These are phyloP conservation scores for Psylliodes chrysocephalus DNA, from an alignment of 2,888 invertebrate species.

Conservation along the genomic window DNA sequence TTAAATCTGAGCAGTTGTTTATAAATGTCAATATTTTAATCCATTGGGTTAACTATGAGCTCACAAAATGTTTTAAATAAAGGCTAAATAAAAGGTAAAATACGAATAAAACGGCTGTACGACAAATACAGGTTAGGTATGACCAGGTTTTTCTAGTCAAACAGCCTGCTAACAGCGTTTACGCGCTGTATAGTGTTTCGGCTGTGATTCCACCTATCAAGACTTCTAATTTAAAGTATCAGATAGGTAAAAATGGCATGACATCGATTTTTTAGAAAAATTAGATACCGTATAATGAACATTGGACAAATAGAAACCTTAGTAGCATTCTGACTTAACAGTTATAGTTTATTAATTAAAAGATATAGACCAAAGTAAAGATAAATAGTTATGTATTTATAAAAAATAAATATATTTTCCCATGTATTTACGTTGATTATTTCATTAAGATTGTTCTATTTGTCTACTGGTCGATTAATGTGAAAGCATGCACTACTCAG, in stretches of 20 bases:
- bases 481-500: conserved; percentile 20
- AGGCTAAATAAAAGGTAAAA: conserved; percentile 22
- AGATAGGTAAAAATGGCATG: conserved; percentile 29
- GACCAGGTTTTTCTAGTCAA: conserved; percentile 57
- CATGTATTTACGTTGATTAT: too few relatives aligned
- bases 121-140: conserved; percentile 45
- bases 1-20: too few relatives aligned
- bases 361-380: too few relatives aligned
- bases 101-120: conserved; percentile 45
- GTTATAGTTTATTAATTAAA: too few relatives aligned
- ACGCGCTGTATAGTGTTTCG: conserved; percentile 47
- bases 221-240: conserved; percentile 45
- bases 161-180: conserved; percentile 52
- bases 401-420: too few relatives aligned
- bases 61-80: conserved; percentile 27
- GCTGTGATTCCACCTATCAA: conserved; percentile 54
- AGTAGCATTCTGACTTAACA: too few relatives aligned
- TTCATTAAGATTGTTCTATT: too few relatives aligned
- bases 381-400: too few relatives aligned
- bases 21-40: too few relatives aligned
- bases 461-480: conserved; percentile 23
- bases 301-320: conserved; percentile 18
- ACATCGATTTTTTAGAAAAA: conserved; percentile 37
- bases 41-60: too few relatives aligned
- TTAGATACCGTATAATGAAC: conserved; percentile 3